These are phyloP conservation scores for Numenius arquata DNA, from an alignment of 2,113 vertebrate genomes.

Conservation along the genomic window DNA sequence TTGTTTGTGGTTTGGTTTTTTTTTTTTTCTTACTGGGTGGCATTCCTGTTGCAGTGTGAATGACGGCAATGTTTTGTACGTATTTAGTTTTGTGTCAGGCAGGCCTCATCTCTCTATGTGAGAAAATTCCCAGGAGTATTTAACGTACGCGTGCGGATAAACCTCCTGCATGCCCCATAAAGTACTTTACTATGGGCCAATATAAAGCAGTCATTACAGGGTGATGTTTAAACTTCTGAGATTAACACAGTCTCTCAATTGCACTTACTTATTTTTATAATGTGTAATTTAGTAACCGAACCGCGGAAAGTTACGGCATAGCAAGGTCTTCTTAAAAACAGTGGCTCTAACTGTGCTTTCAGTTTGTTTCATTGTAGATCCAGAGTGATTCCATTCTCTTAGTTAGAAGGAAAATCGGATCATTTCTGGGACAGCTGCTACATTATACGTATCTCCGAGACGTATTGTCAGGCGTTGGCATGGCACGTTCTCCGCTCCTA, in stretches of 20 bases:
- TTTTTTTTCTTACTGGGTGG: constrained; percentile 54
- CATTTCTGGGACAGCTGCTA: background rate
- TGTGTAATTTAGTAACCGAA: constrained; percentile 70
- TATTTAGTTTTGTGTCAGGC: constrained; percentile 33
- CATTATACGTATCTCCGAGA: background rate
- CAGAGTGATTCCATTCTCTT: background rate
- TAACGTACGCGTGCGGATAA: constrained; percentile 60
- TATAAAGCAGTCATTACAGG: constrained; percentile 61
- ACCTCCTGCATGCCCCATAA: constrained; percentile 61
- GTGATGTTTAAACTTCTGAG: constrained; percentile 60
- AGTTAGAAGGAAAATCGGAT: background rate
- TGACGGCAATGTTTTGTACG: constrained; percentile 21
- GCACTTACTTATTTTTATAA: constrained; percentile 71
- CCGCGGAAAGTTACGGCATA: constrained; percentile 42
- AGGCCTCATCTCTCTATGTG: constrained; percentile 37
- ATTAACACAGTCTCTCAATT: constrained; percentile 58
- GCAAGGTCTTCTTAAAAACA: background rate
- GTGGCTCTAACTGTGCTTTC: background rate
- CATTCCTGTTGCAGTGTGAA: constrained; percentile 47
- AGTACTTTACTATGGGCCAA: constrained; percentile 55
- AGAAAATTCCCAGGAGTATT: constrained; percentile 69
- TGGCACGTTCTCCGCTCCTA: background rate
- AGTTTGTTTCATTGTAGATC: background rate
- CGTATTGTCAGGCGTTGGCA: background rate
- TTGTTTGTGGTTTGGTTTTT: too few relatives aligned